Evolutionary conservation across 1,140 invertebrate species (phyloP).

Genomic region (Mamestra configurata): DNA sequence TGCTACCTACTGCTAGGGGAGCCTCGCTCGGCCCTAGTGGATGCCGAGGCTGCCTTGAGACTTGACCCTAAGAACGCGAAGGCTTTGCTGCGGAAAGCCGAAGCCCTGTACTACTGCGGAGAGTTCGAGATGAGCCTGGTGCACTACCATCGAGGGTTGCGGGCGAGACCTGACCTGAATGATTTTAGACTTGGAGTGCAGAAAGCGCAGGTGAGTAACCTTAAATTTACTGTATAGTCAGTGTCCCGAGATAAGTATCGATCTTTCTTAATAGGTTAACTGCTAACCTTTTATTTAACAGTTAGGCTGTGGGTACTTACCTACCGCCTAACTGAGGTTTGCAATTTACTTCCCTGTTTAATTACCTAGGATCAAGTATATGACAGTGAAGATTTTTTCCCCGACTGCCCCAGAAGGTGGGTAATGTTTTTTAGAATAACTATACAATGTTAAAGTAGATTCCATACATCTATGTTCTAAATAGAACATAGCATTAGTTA

Average conservation of each 20-base stretch:
- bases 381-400: too few species aligned
- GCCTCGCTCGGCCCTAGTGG: conserved; percentile 93
- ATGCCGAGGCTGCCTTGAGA: conserved; percentile 94
- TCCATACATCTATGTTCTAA: too few species aligned
- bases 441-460: too few species aligned
- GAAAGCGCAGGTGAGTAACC: conserved; percentile 91
- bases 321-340: too few species aligned
- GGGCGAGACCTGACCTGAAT: conserved; percentile 94
- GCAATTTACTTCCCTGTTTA: too few species aligned
- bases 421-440: too few species aligned
- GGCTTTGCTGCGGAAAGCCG: conserved; percentile 97
- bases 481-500: too few species aligned
- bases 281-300: too few species aligned
- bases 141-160: conserved; percentile 95
- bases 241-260: not conserved
- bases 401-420: too few species aligned
- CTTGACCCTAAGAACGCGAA: conserved; percentile 93
- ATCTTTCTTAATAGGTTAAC: not conserved
- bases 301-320: too few species aligned
- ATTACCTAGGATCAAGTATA: too few species aligned
- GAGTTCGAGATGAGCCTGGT: conserved; percentile 98
- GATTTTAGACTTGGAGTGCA: conserved; percentile 97
- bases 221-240: conserved; percentile 30
- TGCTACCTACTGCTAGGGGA: conserved; percentile 96
- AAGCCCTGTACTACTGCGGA: conserved; percentile 96